Evolutionary conservation across 2,797 vertebrate species (phyloP).

Genomic region (Lithobates pipiens): DNA sequence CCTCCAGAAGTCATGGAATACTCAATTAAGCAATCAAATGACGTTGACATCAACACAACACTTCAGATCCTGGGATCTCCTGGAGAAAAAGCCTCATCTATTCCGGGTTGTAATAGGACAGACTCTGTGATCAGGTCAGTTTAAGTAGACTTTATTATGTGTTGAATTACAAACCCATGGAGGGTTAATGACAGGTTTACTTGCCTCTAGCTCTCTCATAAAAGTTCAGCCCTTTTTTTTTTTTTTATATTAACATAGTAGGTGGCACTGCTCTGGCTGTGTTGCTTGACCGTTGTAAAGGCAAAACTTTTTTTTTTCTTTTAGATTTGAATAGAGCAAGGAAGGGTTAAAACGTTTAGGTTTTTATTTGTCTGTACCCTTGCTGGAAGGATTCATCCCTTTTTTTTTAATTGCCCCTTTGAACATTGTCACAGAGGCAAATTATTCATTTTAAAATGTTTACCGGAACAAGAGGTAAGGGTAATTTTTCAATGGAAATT

Average conservation of each 20-base stretch:
- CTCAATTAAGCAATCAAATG: slow-evolving; percentile 96
- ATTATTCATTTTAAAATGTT: no score
- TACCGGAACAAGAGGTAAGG: no score
- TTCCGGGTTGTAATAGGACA: slow-evolving; percentile 97
- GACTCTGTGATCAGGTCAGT: slow-evolving; percentile 97
- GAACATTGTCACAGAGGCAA: no score
- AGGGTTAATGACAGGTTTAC: neutral
- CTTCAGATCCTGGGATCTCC: slow-evolving; percentile 98
- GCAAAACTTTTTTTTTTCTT: no score
- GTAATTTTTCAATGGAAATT: no score
- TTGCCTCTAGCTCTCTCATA: neutral
- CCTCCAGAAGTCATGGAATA: slow-evolving; percentile 98
- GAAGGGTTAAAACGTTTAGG: no score
- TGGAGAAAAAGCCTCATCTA: slow-evolving; percentile 96
- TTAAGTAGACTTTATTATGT: neutral
- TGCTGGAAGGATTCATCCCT: no score
- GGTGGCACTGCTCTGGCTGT: neutral
- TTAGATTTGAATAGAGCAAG: no score
- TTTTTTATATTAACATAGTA: neutral
- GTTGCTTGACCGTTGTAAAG: neutral
- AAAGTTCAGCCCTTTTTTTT: neutral
- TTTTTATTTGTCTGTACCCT: no score
- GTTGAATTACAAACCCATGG: neutral
- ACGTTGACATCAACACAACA: slow-evolving; percentile 98
- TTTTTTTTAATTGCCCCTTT: no score